Conservation (phyloP, 2,888 invertebrate genomes). For the Eupsilia transversa region DNA sequence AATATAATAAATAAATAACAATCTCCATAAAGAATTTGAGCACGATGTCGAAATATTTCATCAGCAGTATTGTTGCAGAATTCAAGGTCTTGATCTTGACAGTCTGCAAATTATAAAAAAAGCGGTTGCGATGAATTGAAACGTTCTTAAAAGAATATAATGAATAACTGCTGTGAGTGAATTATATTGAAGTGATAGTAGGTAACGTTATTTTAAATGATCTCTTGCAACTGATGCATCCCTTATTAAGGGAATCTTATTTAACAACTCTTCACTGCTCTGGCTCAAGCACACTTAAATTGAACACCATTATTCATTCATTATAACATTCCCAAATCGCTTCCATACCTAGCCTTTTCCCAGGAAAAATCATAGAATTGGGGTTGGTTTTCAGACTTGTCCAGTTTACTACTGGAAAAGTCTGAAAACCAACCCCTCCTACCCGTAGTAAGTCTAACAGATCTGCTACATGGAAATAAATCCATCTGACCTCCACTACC, state of each 20-base stretch:
- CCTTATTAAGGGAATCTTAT: not conserved
- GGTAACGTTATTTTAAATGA: constrained; percentile 1
- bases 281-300: not conserved
- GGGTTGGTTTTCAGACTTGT: not conserved
- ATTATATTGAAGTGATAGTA: not conserved
- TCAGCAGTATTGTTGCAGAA: constrained; percentile 45
- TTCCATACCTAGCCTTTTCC: not conserved
- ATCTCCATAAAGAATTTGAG: constrained; percentile 48
- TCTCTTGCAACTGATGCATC: not conserved
- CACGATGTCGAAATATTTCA: constrained; percentile 56
- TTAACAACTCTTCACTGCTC: not conserved
- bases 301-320: not conserved
- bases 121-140: constrained; percentile 34
- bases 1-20: constrained; percentile 22
- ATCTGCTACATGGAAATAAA: not conserved
- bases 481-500: not conserved
- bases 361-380: not conserved
- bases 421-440: no score
- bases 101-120: constrained; percentile 48
- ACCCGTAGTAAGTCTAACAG: no score
- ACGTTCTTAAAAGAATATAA: constrained; percentile 23
- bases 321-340: not conserved
- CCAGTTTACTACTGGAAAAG: no score
- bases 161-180: not conserved
- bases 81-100: constrained; percentile 61